These are phyloP conservation scores for Lochmaea capreae DNA, from an alignment of 2,888 invertebrate genomes.

Conservation along the genomic window DNA sequence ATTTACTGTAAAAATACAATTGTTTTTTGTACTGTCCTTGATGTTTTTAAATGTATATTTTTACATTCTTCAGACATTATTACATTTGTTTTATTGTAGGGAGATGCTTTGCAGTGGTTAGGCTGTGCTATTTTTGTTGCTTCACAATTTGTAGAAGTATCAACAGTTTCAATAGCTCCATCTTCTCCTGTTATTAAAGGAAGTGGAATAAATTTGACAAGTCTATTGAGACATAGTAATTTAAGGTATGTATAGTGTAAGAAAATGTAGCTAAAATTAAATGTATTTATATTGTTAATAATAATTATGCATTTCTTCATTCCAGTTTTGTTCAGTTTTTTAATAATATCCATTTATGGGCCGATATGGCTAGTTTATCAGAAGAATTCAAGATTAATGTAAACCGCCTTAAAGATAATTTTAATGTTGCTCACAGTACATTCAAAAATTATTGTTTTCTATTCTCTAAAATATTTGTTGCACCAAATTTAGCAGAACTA, in stretches of 20 bases:
- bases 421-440: slow-evolving; percentile 93
- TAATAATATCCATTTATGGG: slow-evolving; percentile 94
- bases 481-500: slow-evolving; percentile 68
- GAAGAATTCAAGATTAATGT: slow-evolving; percentile 86
- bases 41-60: too few species aligned
- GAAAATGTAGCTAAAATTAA: not conserved
- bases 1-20: too few species aligned
- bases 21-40: too few species aligned
- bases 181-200: slow-evolving; percentile 82
- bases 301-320: slow-evolving; percentile 41
- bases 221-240: slow-evolving; percentile 88
- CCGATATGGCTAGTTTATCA: slow-evolving; percentile 91
- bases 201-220: slow-evolving; percentile 91
- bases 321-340: slow-evolving; percentile 92
- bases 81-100: slow-evolving; percentile 71
- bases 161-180: slow-evolving; percentile 71
- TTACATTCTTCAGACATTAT: not conserved
- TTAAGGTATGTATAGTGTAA: slow-evolving; percentile 75
- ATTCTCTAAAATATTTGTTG: slow-evolving; percentile 86
- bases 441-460: slow-evolving; percentile 93
- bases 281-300: slow-evolving; percentile 18
- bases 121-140: slow-evolving; percentile 94
- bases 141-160: slow-evolving; percentile 74
- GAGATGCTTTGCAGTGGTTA: slow-evolving; percentile 92
- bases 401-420: slow-evolving; percentile 87